Evolutionary conservation across 2,888 invertebrate species (phyloP), one percentile per base, ranked within the genome.

Genomic region (Agriopis marginaria): DNA sequence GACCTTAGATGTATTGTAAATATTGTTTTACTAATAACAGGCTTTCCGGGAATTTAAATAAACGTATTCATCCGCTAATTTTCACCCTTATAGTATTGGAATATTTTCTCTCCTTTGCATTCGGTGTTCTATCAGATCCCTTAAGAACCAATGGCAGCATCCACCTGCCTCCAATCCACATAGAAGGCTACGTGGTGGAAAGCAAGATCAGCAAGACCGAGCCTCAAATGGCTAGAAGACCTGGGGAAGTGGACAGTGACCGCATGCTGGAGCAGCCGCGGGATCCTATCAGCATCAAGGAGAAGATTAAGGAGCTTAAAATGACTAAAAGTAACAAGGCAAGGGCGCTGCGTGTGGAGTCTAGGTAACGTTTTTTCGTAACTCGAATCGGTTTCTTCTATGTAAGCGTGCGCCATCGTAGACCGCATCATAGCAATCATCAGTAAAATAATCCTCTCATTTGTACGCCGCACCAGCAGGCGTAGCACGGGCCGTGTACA

Each of bases 221-320:
- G 12, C 10, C 62, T 2, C 42, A 70, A 45, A 14, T n/a, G 14
- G 14, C 50, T 42, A 7, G 8, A 12, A n/a, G 12, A 63, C 7
- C 68, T 14, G 66, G 45, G 65, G 54, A 58, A 63, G 53, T 74
- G 55, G 55, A 59, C 51, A 39, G 67, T 63, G 12, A 40, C 9
- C 32, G 53, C 11, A 10, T 61, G 7, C 9, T 61, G 0, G 75
- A 75, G 7, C 10, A 59, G 0, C 73, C 62, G 4, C 70, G 71
- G 1, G 84, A 84, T 2, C 73, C 86, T 8, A 93, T 93, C 53
- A 86, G 82, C 60, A 92, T 93, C 9, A 87, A 84, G 12, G 84
- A 87, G 1, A 89, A 86, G 78, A 93, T 93, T 23, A 84, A 80
- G 54, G 90, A 92, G 67, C 77, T 93, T 11, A 93, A 92, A 74